Percentiles rank a stretch among this genome's conserved stretches.
These are phyloP conservation scores for Anarsia innoxiella DNA, from an alignment of 2,888 invertebrate species.

Conservation along the genomic window DNA sequence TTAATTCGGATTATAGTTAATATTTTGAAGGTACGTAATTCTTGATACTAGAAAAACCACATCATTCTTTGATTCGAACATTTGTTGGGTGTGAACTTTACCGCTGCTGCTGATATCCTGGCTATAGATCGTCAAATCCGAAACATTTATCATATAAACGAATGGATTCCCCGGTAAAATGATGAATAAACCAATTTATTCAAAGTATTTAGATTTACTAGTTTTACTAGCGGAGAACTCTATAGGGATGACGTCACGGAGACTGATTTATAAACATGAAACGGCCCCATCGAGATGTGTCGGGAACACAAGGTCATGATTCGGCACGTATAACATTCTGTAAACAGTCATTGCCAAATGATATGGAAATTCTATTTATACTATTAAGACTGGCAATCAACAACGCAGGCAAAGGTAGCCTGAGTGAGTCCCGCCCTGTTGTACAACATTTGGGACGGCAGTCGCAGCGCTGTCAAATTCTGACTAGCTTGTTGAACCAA, in stretches of 20 bases:
- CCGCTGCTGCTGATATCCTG: too few species aligned
- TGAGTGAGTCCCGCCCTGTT: slow-evolving; percentile 49
- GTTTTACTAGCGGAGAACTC: too few species aligned
- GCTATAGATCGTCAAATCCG: too few species aligned
- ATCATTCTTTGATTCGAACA: slow-evolving; percentile 46
- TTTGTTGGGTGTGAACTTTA: too few species aligned
- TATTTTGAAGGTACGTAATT: slow-evolving; percentile 46
- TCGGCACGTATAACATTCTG: slow-evolving; percentile 42
- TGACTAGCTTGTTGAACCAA: too few species aligned
- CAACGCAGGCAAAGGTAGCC: slow-evolving; percentile 32
- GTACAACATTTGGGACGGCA: too few species aligned
- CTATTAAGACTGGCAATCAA: slow-evolving; percentile 39
- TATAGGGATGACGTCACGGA: slow-evolving; percentile 65
- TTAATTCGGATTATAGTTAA: slow-evolving; percentile 27
- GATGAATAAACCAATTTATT: too few species aligned
- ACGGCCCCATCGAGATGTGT: slow-evolving; percentile 55
- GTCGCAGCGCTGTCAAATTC: too few species aligned
- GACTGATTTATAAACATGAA: slow-evolving; percentile 67
- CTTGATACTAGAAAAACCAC: slow-evolving; percentile 52
- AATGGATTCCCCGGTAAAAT: too few species aligned
- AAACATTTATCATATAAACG: too few species aligned
- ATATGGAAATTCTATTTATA: slow-evolving; percentile 58
- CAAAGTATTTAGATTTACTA: too few species aligned
- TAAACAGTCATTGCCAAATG: slow-evolving; percentile 60
- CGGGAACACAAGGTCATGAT: slow-evolving; percentile 62